Evolutionary conservation across 2,888 invertebrate genomes (phyloP), one percentile per base, ranked within the genome.

Genomic region (Heteromyza rotundicornis): DNA sequence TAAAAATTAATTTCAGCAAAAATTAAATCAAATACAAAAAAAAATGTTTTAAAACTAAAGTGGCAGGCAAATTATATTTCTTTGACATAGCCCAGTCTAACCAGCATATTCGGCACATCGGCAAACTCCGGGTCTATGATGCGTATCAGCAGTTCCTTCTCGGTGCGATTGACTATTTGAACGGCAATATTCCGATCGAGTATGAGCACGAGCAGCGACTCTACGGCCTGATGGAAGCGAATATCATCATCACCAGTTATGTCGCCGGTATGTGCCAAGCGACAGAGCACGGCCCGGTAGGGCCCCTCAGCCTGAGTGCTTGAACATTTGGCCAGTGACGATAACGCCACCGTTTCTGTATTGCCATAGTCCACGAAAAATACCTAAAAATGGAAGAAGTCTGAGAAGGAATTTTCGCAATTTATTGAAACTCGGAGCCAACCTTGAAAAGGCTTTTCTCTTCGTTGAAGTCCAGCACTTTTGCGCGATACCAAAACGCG

Each of bases 341-440:
- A 27, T 14, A 67, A 16, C 8, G 64, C 35, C 3, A 72, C 64
- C n/a, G 53, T 57, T 47, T 69, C 69, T 12, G 40, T 68, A 40
- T 69, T 68, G 20, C 70, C 71, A 60, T 65, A 72, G 53, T 72
- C 71, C 22, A 72, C 64, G 54, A 65, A 70, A 49, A 69, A 66
- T 49, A 70, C 67, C 70, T 70, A 36, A 3, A 49, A 20, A 27
- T 58, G 24, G 16, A 19, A 59, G 49, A 40, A 40, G 10, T 8
- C 40, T 40, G 40, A 14, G 32, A 5, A 32, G n/a, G 32, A 32
- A 32, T 32, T 32, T 5, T 12, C 32, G 12, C 32, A 32, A n/a
- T 32, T 32, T 32, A 12, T 32, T 32, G 12, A 8, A 8, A 8
- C 32, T 32, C 5, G 5, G 8, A 44, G 12, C n/a, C 16, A 49